A percentile compares a stretch with the other conserved stretches of the same genome.
Conservation (phyloP, 37 sponge, comb jelly and placozoan genomes). For the Ianthella basta region DNA sequence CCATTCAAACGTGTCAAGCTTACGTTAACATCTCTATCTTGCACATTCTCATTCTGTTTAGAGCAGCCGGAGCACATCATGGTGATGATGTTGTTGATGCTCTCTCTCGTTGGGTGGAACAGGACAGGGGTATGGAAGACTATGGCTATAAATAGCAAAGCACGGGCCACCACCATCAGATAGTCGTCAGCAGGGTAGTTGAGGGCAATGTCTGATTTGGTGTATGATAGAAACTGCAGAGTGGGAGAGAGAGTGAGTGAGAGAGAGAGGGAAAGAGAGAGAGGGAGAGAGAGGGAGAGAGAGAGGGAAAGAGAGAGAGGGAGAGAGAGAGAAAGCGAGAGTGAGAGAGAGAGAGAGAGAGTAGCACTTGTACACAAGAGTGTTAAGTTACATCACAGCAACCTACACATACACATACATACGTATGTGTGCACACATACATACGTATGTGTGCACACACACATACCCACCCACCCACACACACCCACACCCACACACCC, state of each 20-base stretch:
- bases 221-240: slow-evolving; percentile 48
- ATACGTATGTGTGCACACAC: not conserved
- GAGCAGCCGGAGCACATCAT: not conserved
- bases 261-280: slow-evolving; percentile 10
- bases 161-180: slow-evolving; percentile 58
- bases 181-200: slow-evolving; percentile 43
- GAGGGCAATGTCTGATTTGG: slow-evolving; percentile 55
- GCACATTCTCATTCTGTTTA: not conserved
- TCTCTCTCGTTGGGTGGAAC: slow-evolving; percentile 67
- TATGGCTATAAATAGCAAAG: slow-evolving; percentile 67
- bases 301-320: slow-evolving; percentile 15
- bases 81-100: slow-evolving; percentile 43
- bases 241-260: too few relatives aligned
- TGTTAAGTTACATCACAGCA: too few relatives aligned
- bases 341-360: slow-evolving; percentile 16
- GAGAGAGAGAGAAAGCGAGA: not conserved
- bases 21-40: not conserved
- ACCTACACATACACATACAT: not conserved
- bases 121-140: slow-evolving; percentile 74
- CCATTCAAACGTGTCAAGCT: not conserved
- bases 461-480: not conserved
- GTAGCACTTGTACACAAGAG: not conserved
- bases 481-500: not conserved
- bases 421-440: not conserved
- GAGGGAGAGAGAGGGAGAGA: slow-evolving; percentile 25